These are phyloP conservation scores for Prunella strophiata DNA, from an alignment of 2,797 vertebrate genomes.

Conservation along the genomic window DNA sequence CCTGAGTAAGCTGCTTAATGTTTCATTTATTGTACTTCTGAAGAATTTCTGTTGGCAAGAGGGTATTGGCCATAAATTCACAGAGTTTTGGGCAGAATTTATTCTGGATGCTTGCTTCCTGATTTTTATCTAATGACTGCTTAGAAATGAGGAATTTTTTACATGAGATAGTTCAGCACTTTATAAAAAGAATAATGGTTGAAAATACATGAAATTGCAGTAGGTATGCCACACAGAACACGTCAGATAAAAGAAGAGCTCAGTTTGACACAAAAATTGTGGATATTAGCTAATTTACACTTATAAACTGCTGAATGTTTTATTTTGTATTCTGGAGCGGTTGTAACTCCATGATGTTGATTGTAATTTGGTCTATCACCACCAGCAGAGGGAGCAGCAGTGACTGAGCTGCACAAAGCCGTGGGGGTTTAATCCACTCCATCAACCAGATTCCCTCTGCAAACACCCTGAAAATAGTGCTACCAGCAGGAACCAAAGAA, in stretches of 20 bases:
- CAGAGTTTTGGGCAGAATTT: not conserved
- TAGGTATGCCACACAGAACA: constrained; percentile 25
- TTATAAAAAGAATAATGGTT: not conserved
- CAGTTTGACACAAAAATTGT: not conserved
- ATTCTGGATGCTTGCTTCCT: not conserved
- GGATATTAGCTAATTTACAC: not conserved
- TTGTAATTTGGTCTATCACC: constrained; percentile 26
- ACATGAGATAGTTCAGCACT: not conserved
- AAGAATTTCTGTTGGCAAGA: not conserved
- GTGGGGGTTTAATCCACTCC: not conserved
- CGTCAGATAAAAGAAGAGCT: constrained; percentile 34
- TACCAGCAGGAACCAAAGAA: not conserved
- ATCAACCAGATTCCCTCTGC: not conserved
- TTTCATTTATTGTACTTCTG: not conserved
- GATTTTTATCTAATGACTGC: not conserved
- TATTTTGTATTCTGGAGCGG: not conserved
- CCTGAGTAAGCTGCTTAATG: not conserved
- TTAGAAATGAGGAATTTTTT: not conserved
- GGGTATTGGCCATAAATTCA: not conserved
- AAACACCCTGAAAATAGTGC: not conserved
- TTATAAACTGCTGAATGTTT: constrained; percentile 15
- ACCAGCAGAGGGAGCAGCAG: constrained; percentile 80
- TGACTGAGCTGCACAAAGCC: constrained; percentile 24
- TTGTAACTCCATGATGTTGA: not conserved
- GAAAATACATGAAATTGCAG: constrained; percentile 9